Conservation (phyloP, 1,140 invertebrate species). For the Cydia pomonella region DNA sequence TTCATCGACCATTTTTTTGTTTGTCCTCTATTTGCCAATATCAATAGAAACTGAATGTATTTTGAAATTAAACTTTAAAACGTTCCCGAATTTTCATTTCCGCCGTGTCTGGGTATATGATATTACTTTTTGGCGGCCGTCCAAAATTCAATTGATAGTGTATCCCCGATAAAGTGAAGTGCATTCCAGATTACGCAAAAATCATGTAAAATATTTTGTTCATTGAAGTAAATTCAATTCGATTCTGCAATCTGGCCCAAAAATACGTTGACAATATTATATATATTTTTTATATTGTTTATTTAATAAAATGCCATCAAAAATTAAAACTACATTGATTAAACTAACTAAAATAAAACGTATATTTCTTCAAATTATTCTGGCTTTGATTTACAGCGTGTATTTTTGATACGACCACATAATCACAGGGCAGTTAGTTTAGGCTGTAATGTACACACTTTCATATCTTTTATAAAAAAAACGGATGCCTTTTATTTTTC, state of each 20-base stretch:
- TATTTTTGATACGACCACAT: no score
- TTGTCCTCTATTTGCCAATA: not conserved
- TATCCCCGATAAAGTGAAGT: not conserved
- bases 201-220: not conserved
- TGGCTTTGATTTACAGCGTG: no score
- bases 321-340: no score
- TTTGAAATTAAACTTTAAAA: not conserved
- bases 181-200: not conserved
- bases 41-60: not conserved
- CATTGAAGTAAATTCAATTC: not conserved
- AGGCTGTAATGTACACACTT: no score
- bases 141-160: conserved; percentile 15
- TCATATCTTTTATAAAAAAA: no score
- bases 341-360: not conserved
- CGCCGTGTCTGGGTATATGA: not conserved
- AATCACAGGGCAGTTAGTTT: no score
- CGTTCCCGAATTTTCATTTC: not conserved
- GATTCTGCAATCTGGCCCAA: not conserved
- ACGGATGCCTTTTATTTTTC: no score
- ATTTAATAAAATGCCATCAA: no score
- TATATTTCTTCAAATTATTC: not conserved
- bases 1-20: not conserved
- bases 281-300: no score
- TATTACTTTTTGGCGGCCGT: conserved; percentile 5
- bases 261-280: not conserved